These are phyloP conservation scores for Antitype chi DNA, from an alignment of 2,888 invertebrate genomes.

Conservation along the genomic window DNA sequence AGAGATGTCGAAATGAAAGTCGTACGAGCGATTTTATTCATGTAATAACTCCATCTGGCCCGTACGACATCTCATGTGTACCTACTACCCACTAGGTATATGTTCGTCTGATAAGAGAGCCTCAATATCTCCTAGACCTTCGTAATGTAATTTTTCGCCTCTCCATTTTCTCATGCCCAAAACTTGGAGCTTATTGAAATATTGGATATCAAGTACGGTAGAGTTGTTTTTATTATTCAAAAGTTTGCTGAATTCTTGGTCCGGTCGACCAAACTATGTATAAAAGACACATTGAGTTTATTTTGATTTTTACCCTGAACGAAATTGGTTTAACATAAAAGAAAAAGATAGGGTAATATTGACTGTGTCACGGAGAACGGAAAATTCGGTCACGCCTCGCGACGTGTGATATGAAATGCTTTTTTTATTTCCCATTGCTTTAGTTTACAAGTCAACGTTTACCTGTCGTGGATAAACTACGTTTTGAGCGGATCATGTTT, in stretches of 20 bases:
- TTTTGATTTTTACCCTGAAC: constrained; percentile 78
- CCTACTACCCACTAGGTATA: constrained; percentile 65
- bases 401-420: constrained; percentile 66
- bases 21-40: constrained; percentile 57
- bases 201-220: constrained; percentile 88
- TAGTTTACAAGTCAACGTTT: constrained; percentile 41
- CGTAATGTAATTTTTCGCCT: constrained; percentile 88
- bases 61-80: constrained; percentile 54
- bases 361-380: constrained; percentile 68
- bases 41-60: constrained; percentile 61
- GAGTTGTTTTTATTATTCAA: constrained; percentile 87
- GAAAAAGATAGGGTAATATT: constrained; percentile 75
- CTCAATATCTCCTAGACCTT: constrained; percentile 84
- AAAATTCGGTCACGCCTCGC: constrained; percentile 69
- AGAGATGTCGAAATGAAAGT: constrained; percentile 59
- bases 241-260: constrained; percentile 78
- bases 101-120: constrained; percentile 77
- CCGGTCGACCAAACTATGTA: constrained; percentile 71
- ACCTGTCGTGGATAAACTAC: constrained; percentile 20
- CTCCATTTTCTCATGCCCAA: constrained; percentile 85
- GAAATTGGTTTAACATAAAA: constrained; percentile 77
- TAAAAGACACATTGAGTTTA: constrained; percentile 79
- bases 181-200: constrained; percentile 88
- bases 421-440: constrained; percentile 60
- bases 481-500: background rate